A percentile compares a stretch with the other conserved stretches of the same genome.
These are phyloP conservation scores for Cichlasoma orientale DNA, from an alignment of 2,797 vertebrate species.

Conservation along the genomic window DNA sequence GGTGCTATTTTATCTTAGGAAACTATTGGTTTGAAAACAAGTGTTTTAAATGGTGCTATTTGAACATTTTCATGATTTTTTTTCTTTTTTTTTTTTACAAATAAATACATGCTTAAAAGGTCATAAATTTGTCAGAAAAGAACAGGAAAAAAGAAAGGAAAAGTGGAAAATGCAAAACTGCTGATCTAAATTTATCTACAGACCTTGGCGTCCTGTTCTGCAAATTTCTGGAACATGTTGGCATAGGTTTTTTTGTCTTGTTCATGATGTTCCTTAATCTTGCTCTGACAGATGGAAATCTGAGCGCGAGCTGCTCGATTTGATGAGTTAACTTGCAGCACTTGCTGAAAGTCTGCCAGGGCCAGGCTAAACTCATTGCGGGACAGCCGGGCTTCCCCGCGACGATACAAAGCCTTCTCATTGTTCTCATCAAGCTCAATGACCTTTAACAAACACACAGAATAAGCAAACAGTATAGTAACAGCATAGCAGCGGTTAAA, in stretches of 20 bases:
- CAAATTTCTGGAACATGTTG: constrained; percentile 98
- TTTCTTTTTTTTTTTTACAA: background rate
- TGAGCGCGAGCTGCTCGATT: constrained; percentile 90
- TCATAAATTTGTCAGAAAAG: background rate
- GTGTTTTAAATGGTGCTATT: background rate
- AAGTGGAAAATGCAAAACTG: background rate
- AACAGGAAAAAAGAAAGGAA: background rate
- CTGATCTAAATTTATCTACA: constrained; percentile 36
- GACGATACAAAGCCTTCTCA: constrained; percentile 93
- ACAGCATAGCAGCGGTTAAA: background rate
- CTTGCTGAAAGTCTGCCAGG: constrained; percentile 88
- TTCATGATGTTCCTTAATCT: constrained; percentile 92
- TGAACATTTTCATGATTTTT: background rate
- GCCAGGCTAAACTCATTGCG: constrained; percentile 93
- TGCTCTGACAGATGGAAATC: constrained; percentile 88
- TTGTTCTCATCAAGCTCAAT: constrained; percentile 89
- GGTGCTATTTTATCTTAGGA: background rate
- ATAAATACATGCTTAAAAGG: background rate
- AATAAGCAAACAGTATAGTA: background rate
- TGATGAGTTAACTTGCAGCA: constrained; percentile 89
- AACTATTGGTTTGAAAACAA: background rate
- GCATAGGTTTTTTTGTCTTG: constrained; percentile 91
- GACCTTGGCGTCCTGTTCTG: constrained; percentile 93
- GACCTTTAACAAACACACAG: constrained; percentile 76
- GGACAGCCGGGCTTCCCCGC: constrained; percentile 88